A percentile compares a stretch with the other conserved stretches of the same genome.
These are phyloP conservation scores for Saguinus imperator DNA, from an alignment of 2,113 vertebrate genomes.

Conservation along the genomic window DNA sequence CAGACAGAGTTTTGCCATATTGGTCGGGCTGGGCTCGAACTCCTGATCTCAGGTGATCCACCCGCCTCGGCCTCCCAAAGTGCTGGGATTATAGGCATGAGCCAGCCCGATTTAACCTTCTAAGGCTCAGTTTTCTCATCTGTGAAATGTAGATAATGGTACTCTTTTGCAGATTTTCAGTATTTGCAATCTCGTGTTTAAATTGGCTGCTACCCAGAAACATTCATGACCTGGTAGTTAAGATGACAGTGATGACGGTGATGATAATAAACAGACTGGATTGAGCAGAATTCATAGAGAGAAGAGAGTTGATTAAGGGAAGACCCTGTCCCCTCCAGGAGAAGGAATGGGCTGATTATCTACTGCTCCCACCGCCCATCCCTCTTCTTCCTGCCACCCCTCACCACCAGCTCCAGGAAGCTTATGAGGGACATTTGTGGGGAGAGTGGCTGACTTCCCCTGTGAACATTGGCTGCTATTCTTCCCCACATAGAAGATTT, in stretches of 20 bases:
- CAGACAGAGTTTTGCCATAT: too few relatives aligned
- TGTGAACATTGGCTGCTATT: not conserved
- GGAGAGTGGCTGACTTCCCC: not conserved
- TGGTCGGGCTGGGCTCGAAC: too few relatives aligned
- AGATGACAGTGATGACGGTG: not conserved
- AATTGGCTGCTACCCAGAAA: not conserved
- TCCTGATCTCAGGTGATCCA: too few relatives aligned
- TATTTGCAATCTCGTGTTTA: not conserved
- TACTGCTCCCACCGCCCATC: too few relatives aligned
- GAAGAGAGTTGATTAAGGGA: not conserved
- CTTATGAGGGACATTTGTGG: not conserved
- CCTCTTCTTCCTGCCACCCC: not conserved
- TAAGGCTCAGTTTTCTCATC: not conserved
- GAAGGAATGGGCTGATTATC: not conserved
- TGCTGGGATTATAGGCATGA: too few relatives aligned
- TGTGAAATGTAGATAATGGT: not conserved
- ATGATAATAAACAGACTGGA: not conserved
- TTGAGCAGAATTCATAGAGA: not conserved
- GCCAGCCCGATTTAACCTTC: not conserved
- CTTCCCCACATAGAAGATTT: not conserved
- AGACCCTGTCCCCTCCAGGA: not conserved
- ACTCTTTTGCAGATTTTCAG: not conserved
- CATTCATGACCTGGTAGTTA: not conserved
- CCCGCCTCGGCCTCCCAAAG: too few relatives aligned
- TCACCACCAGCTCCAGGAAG: not conserved